Evolutionary conservation across 2,113 vertebrate species (phyloP).

Genomic region (Erythrocercus mccallii): DNA sequence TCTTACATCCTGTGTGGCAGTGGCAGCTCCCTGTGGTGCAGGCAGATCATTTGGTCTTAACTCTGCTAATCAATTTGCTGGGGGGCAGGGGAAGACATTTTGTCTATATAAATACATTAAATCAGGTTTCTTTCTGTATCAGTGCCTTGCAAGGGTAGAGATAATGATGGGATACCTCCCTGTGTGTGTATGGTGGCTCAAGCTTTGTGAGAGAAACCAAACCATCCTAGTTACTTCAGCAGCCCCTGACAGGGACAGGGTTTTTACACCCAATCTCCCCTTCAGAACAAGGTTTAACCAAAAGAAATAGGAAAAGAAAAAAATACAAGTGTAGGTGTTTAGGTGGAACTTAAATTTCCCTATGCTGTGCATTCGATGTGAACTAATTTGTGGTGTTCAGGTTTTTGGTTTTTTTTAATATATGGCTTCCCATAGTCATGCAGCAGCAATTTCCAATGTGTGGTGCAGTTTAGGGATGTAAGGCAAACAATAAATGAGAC

Average conservation of each 20-base stretch:
- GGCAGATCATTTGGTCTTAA: background rate
- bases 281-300: background rate
- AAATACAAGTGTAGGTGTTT: background rate
- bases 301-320: background rate
- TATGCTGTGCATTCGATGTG: background rate
- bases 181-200: rapidly evolving
- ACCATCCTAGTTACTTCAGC: background rate
- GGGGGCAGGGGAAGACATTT: background rate
- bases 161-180: background rate
- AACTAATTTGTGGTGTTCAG: background rate
- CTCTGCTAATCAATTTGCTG: background rate
- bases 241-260: background rate
- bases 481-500: slow-evolving; percentile 55
- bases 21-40: background rate
- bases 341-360: background rate
- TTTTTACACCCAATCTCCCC: background rate
- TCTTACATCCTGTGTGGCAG: background rate
- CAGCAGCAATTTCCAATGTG: background rate
- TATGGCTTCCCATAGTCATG: background rate
- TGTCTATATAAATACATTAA: background rate
- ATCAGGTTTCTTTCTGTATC: background rate
- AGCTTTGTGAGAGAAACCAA: background rate
- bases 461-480: slow-evolving; percentile 6
- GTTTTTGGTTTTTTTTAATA: background rate
- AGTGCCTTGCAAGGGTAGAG: background rate